phyloP scores from a whole-genome alignment of 2,888 invertebrate species.

The Phalera bucephala region DNA sequence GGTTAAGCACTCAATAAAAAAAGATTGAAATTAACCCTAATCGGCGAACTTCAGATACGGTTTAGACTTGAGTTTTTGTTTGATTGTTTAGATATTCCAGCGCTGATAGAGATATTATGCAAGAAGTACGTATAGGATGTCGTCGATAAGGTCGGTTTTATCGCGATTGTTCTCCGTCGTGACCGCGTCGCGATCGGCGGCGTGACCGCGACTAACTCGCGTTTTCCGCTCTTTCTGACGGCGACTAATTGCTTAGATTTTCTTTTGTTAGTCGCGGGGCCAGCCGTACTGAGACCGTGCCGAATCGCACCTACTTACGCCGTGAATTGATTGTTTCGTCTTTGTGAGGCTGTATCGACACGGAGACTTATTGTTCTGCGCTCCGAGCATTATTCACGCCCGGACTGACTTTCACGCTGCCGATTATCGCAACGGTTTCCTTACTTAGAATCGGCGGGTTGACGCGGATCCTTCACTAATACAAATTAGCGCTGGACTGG shows the following conservation, averaged over 20 bases:
- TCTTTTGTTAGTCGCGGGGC: slow-evolving; percentile 82
- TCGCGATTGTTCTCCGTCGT: slow-evolving; percentile 42
- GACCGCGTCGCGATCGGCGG: slow-evolving; percentile 55
- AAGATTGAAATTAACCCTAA: slow-evolving; percentile 42
- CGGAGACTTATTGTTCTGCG: slow-evolving; percentile 76
- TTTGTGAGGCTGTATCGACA: slow-evolving; percentile 79
- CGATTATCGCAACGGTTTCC: slow-evolving; percentile 72
- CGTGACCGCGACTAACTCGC: slow-evolving; percentile 79
- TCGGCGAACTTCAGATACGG: slow-evolving; percentile 22
- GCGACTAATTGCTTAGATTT: slow-evolving; percentile 83
- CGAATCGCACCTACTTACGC: slow-evolving; percentile 81
- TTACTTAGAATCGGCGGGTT: slow-evolving; percentile 49
- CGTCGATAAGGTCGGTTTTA: slow-evolving; percentile 34
- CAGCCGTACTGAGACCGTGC: slow-evolving; percentile 71
- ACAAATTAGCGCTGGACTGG: slow-evolving; percentile 17
- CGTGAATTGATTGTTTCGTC: slow-evolving; percentile 82
- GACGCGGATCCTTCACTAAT: slow-evolving; percentile 21
- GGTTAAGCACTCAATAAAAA: slow-evolving; percentile 51
- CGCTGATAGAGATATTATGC: slow-evolving; percentile 12
- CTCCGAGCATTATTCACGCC: slow-evolving; percentile 73
- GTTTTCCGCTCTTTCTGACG: slow-evolving; percentile 83
- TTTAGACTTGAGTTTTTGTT: slow-evolving; percentile 29
- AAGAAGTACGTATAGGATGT: not conserved
- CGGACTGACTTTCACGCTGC: slow-evolving; percentile 73
- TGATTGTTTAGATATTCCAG: slow-evolving; percentile 34